A percentile compares a stretch with the other conserved stretches of the same genome.
These are phyloP conservation scores for Meliscaeva auricollis DNA, from an alignment of 2,888 invertebrate genomes.

Conservation along the genomic window DNA sequence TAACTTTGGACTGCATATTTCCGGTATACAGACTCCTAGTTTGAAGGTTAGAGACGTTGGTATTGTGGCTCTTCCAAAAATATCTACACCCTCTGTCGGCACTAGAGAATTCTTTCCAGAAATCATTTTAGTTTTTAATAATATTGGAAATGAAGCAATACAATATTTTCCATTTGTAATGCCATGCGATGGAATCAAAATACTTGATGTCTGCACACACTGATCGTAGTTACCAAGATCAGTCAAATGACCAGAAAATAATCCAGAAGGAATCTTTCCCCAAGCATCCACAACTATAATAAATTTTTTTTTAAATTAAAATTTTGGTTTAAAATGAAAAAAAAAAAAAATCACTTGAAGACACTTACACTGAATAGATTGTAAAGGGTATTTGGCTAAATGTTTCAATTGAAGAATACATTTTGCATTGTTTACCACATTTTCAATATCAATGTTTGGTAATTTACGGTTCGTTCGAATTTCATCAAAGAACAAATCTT, in stretches of 20 bases:
- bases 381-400: background rate
- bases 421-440: slow-evolving; percentile 4
- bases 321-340: no score
- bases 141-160: slow-evolving; percentile 25
- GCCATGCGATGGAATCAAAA: slow-evolving; percentile 36
- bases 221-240: slow-evolving; percentile 80
- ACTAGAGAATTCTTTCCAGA: background rate
- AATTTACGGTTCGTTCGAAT: background rate
- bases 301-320: background rate
- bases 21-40: slow-evolving; percentile 74
- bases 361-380: slow-evolving; percentile 34
- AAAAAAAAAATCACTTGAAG: no score
- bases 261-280: slow-evolving; percentile 80
- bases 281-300: slow-evolving; percentile 80
- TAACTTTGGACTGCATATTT: slow-evolving; percentile 50
- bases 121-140: background rate
- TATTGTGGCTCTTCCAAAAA: background rate
- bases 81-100: no score
- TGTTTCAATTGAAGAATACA: slow-evolving; percentile 34
- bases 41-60: background rate
- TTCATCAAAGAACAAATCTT: slow-evolving; percentile 38
- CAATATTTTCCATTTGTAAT: slow-evolving; percentile 79
- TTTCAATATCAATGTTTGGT: background rate
- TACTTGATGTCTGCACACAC: slow-evolving; percentile 76
- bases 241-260: slow-evolving; percentile 78